These are phyloP conservation scores for Clostera curtula DNA, from an alignment of 2,888 invertebrate species.

Conservation along the genomic window DNA sequence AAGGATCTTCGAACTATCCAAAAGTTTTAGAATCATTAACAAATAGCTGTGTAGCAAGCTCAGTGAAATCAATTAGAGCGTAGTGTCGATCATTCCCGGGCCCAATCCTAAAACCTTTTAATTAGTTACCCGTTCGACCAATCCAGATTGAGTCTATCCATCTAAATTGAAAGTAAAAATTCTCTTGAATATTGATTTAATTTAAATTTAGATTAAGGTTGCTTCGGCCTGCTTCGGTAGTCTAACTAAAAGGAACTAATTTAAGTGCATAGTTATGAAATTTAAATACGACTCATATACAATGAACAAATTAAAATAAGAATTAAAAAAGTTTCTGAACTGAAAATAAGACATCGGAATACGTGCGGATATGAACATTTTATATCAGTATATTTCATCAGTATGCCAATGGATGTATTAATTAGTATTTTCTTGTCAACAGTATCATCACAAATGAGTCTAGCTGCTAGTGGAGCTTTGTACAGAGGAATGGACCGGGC, in stretches of 20 bases:
- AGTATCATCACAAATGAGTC: slow-evolving; percentile 90
- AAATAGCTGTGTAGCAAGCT: slow-evolving; percentile 37
- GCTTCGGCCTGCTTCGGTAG: not conserved
- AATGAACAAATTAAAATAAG: too few species aligned
- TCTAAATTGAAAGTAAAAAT: slow-evolving; percentile 29
- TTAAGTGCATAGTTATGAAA: too few species aligned
- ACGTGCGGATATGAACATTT: too few species aligned
- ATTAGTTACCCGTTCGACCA: slow-evolving; percentile 49
- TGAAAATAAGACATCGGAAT: too few species aligned
- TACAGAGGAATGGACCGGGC: slow-evolving; percentile 93
- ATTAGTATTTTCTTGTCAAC: slow-evolving; percentile 32
- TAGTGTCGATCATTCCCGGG: slow-evolving; percentile 41
- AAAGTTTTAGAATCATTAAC: slow-evolving; percentile 43
- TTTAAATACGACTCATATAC: too few species aligned
- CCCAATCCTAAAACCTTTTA: slow-evolving; percentile 46
- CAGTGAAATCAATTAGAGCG: slow-evolving; percentile 64
- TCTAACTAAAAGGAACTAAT: too few species aligned
- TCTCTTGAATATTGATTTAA: too few species aligned
- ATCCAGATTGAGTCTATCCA: slow-evolving; percentile 38
- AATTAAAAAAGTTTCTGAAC: too few species aligned
- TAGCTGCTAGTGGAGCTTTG: slow-evolving; percentile 79
- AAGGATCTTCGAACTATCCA: not conserved
- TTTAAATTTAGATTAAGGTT: slow-evolving; percentile 20
- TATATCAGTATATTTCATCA: too few species aligned
- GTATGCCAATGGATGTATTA: not conserved